phyloP scores from a whole-genome alignment of 1,140 invertebrate genomes.

The Chymomyza costata region DNA sequence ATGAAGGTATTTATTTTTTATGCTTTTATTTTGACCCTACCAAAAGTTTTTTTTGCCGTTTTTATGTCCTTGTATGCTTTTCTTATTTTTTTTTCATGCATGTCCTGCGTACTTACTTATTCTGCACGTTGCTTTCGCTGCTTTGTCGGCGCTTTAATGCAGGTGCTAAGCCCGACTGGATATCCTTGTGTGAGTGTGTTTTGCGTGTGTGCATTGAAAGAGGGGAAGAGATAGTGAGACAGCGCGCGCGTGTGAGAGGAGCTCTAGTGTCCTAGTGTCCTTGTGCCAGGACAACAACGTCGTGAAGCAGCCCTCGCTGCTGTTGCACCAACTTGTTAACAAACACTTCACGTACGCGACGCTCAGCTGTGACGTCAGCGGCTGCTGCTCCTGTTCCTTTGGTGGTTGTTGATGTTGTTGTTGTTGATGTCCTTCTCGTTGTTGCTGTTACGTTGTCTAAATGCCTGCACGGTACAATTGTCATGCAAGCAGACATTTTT shows the following conservation, averaged over 20 bases:
- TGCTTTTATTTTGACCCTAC: no score
- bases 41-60: conserved; percentile 18
- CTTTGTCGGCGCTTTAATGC: conserved; percentile 45
- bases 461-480: conserved; percentile 70
- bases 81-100: no score
- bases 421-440: conserved; percentile 3
- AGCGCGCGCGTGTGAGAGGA: no score
- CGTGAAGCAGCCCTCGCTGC: conserved; percentile 15
- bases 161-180: conserved; percentile 56
- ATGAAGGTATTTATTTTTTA: no score
- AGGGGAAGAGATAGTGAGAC: no score
- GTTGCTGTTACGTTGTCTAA: conserved; percentile 54
- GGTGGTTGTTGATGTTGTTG: conserved; percentile 9
- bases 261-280: no score
- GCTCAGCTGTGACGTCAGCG: conserved; percentile 53
- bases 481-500: conserved; percentile 69
- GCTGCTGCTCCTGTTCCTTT: conserved; percentile 2
- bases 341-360: conserved; percentile 64
- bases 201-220: no score
- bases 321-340: conserved; percentile 41
- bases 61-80: conserved; percentile 21
- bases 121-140: conserved; percentile 46
- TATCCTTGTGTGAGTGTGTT: conserved; percentile 8
- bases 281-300: conserved; percentile 27
- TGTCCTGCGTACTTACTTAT: conserved; percentile 55